Base-by-base conservation (phyloP, 2,888 invertebrate genomes). In the Leistus spinibarbis region DNA sequence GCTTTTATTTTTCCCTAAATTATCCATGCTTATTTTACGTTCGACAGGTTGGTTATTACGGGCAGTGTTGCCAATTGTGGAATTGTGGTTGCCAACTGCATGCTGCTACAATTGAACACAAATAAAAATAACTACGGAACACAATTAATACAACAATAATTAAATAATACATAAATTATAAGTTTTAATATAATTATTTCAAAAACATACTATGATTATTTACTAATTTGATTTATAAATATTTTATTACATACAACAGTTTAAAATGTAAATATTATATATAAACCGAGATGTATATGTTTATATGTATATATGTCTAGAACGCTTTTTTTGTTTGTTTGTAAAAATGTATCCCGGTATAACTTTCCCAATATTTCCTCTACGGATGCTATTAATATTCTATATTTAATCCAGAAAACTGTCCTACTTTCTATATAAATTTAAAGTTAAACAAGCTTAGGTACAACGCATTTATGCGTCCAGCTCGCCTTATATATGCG, bases 61-160 rank as follows among this genome's bases (percentile, higher is more conserved):
- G 64, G 74, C 80, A 80, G 82, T 81, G 82, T 82, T 83, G 84
- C 83, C 83, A 82, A 82, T 79, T 77, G 79, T 77, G 71, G 79
- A 77, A 79, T 81, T 40, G 40, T 40, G 80, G 81, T 79, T 81
- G 81, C 80, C 81, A 79, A 80, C 81, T 78, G 80, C 83, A 84
- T 82, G 84, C 84, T 80, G 82, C 85, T 84, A 85, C 81, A 84
- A 84, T 80, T 82, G 56, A 40, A 73, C 66, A 73, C 60, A 82
- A 82, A 81, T 79, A 80, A 78, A 79, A 80, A 78, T 78, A 79
- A 77, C 80, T 78, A 79, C 77, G 77, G 73, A 79, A 79, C 78
- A 80, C 78, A 79, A 67, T 68, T 20, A 82, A 81, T 40, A 40
- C 78, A 79, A 80, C 77, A 79, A 79, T 79, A 79, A 78, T 20